Evolutionary conservation across 2,113 vertebrate genomes (phyloP).

Genomic region (Epinephelus fuscoguttatus): DNA sequence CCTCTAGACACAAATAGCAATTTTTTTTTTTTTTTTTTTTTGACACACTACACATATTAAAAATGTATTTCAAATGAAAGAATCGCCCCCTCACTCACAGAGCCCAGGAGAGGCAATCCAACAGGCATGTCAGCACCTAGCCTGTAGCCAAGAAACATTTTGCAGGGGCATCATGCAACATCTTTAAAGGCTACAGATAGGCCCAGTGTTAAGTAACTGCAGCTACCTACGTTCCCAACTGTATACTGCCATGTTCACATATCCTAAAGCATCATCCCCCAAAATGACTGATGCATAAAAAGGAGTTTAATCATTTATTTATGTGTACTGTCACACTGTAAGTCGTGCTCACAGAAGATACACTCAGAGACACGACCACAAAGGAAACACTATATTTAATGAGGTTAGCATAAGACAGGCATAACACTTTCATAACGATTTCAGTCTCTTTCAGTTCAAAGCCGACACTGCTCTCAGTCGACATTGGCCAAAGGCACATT

Average conservation of each 20-base stretch:
- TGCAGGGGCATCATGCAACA: background rate
- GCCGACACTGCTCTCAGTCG: background rate
- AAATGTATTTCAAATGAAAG: background rate
- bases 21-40: background rate
- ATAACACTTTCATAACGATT: background rate
- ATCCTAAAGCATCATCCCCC: background rate
- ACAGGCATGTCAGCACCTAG: background rate
- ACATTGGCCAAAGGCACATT: conserved; percentile 6
- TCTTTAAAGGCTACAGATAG: background rate
- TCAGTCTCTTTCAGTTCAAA: background rate
- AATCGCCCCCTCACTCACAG: background rate
- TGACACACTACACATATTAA: background rate
- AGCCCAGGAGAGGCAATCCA: background rate
- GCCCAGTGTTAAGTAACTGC: background rate
- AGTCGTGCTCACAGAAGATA: background rate
- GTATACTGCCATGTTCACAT: background rate
- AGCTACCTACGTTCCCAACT: background rate
- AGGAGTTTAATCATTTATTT: background rate
- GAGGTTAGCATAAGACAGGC: background rate
- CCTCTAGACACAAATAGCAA: background rate
- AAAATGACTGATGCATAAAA: background rate
- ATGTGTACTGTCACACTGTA: background rate
- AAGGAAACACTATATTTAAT: background rate
- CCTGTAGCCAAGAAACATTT: background rate
- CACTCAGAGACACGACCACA: background rate